Percentiles rank a stretch among this genome's conserved stretches.
phyloP scores from a whole-genome alignment of 92 coral and sea anemone genomes.

The Meandrina meandrites region DNA sequence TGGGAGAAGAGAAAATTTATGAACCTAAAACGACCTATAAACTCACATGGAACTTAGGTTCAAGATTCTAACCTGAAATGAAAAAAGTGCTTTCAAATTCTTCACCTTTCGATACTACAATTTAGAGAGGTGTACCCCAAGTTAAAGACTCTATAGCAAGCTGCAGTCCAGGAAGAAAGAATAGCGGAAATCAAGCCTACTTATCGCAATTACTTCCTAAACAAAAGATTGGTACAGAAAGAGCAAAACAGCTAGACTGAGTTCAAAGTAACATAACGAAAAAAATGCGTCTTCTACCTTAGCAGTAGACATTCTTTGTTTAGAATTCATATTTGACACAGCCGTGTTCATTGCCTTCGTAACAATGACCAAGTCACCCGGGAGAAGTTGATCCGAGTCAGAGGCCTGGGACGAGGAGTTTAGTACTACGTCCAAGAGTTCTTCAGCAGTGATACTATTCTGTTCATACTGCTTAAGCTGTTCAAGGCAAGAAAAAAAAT shows the following conservation, averaged over 20 bases:
- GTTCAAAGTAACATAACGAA: not conserved
- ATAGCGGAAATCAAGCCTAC: not conserved
- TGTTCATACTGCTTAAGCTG: slow-evolving; percentile 56
- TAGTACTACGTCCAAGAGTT: slow-evolving; percentile 50
- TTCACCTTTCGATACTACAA: not conserved
- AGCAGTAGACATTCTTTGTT: slow-evolving; percentile 15
- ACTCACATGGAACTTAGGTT: not conserved
- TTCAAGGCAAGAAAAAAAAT: not conserved
- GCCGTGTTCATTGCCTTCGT: slow-evolving; percentile 47
- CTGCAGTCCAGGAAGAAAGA: too few relatives aligned
- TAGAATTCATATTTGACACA: slow-evolving; percentile 7
- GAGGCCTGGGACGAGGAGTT: slow-evolving; percentile 51
- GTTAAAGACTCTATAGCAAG: not conserved
- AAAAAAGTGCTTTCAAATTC: not conserved
- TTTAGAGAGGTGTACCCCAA: not conserved
- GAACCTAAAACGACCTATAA: not conserved
- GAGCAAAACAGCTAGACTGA: not conserved
- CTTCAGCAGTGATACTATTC: slow-evolving; percentile 46
- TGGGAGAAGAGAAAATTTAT: not conserved
- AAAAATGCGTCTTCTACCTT: not conserved
- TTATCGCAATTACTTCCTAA: not conserved
- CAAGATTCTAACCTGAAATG: not conserved
- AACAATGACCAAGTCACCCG: slow-evolving; percentile 76
- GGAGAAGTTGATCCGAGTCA: slow-evolving; percentile 27
- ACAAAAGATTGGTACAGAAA: not conserved